Percentiles rank a stretch among this genome's conserved stretches.
Evolutionary conservation across 2,797 vertebrate species (phyloP).

Genomic region (Cynodonichthys magdalenae): DNA sequence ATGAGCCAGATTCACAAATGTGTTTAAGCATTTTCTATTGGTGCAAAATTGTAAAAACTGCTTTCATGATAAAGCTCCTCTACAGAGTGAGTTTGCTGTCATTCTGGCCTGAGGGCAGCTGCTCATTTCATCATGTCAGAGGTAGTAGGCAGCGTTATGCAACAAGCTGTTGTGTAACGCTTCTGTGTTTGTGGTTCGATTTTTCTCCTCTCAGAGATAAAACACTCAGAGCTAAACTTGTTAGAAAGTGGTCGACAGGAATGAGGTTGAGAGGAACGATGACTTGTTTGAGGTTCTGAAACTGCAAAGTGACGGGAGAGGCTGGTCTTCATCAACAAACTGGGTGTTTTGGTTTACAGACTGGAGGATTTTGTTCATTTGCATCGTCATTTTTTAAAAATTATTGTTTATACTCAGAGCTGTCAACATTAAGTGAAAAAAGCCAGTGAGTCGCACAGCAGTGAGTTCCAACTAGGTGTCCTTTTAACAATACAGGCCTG

Average conservation of each 20-base stretch:
- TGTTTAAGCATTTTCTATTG: not conserved
- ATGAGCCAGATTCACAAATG: not conserved
- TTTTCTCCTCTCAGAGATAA: constrained; percentile 64
- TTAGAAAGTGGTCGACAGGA: constrained; percentile 42
- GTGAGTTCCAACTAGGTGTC: constrained; percentile 51
- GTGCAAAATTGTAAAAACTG: constrained; percentile 5
- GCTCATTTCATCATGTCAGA: constrained; percentile 48
- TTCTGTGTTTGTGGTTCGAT: constrained; percentile 67
- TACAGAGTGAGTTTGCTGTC: constrained; percentile 26
- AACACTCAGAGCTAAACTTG: constrained; percentile 66
- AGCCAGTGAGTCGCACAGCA: constrained; percentile 12
- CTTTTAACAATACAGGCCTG: constrained; percentile 53
- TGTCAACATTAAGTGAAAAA: constrained; percentile 44
- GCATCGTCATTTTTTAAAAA: constrained; percentile 15
- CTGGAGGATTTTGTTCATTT: too few species aligned
- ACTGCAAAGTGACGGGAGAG: constrained; percentile 38
- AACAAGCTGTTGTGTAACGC: constrained; percentile 74
- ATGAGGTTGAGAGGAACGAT: too few species aligned
- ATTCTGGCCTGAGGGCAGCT: constrained; percentile 37
- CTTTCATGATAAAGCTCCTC: constrained; percentile 11
- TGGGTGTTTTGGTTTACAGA: too few species aligned
- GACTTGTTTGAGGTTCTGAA: constrained; percentile 22
- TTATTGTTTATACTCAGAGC: constrained; percentile 19
- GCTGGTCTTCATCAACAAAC: too few species aligned
- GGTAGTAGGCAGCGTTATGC: constrained; percentile 68